These are phyloP conservation scores for Enteromius fasciolatus DNA, from an alignment of 2,797 vertebrate species.

Conservation along the genomic window DNA sequence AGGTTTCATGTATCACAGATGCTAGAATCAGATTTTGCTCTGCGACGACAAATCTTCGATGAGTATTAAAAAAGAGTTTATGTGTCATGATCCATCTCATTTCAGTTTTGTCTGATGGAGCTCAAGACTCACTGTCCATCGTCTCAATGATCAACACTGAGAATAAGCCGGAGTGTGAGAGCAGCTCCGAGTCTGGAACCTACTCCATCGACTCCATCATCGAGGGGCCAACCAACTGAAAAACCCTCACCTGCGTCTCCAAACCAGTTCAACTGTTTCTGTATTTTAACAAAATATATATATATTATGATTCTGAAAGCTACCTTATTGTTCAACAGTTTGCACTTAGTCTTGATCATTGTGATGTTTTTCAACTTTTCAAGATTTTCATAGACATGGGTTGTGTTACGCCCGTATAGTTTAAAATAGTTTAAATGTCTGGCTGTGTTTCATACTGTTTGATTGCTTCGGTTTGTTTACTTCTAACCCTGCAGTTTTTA, in stretches of 20 bases:
- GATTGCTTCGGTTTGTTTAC: not conserved
- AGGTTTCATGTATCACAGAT: not conserved
- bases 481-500: constrained; percentile 4
- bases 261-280: not conserved
- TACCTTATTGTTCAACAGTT: not conserved
- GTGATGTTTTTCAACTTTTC: not conserved
- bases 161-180: constrained; percentile 82
- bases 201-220: constrained; percentile 78
- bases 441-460: not conserved
- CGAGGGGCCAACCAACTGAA: constrained; percentile 74
- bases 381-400: not conserved
- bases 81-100: constrained; percentile 44
- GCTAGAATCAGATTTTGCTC: not conserved
- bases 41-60: not conserved
- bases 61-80: constrained; percentile 19
- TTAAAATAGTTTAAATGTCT: not conserved
- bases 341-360: not conserved
- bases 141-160: constrained; percentile 76
- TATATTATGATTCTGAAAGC: not conserved
- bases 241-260: not conserved
- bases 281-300: not conserved
- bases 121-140: constrained; percentile 83
- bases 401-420: not conserved
- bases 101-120: constrained; percentile 83
- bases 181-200: constrained; percentile 69